Conservation (phyloP, 1,140 invertebrate species). For the Belonocnema kinseyi region DNA sequence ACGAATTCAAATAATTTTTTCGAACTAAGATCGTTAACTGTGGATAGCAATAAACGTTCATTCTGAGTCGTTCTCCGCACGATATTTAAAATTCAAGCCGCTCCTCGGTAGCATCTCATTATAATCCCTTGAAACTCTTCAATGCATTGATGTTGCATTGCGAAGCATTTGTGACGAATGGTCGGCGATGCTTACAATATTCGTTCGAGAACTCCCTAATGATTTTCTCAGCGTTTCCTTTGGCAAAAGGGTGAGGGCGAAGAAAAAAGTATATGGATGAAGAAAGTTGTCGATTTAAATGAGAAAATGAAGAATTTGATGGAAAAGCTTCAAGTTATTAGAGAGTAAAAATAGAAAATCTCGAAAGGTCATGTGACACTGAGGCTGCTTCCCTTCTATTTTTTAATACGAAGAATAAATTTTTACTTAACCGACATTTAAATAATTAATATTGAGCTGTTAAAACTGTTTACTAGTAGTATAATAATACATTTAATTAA, state of each 20-base stretch:
- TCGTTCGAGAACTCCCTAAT: constrained; percentile 44
- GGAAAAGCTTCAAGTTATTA: too few species aligned
- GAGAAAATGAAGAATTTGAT: not conserved
- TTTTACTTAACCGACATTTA: too few species aligned
- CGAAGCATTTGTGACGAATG: constrained; percentile 42
- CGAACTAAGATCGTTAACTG: constrained; percentile 8
- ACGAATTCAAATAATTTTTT: too few species aligned
- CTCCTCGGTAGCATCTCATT: constrained; percentile 46
- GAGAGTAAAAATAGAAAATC: too few species aligned
- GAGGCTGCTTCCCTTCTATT: too few species aligned
- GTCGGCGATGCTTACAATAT: constrained; percentile 41
- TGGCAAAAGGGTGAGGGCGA: not conserved
- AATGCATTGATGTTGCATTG: constrained; percentile 41
- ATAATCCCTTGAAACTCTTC: constrained; percentile 39
- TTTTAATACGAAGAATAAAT: too few species aligned
- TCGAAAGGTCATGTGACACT: too few species aligned
- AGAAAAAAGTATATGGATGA: constrained; percentile 14
- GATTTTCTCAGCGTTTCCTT: constrained; percentile 40
- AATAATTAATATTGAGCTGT: too few species aligned
- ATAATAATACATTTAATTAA: too few species aligned
- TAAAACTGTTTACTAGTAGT: too few species aligned
- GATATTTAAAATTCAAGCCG: constrained; percentile 21
- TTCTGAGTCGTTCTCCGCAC: not conserved
- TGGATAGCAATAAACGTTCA: not conserved
- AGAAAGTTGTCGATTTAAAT: constrained; percentile 5